Percentiles rank a stretch among this genome's conserved stretches.
phyloP scores from a whole-genome alignment of 2,797 vertebrate species.

The Trachops cirrhosus region DNA sequence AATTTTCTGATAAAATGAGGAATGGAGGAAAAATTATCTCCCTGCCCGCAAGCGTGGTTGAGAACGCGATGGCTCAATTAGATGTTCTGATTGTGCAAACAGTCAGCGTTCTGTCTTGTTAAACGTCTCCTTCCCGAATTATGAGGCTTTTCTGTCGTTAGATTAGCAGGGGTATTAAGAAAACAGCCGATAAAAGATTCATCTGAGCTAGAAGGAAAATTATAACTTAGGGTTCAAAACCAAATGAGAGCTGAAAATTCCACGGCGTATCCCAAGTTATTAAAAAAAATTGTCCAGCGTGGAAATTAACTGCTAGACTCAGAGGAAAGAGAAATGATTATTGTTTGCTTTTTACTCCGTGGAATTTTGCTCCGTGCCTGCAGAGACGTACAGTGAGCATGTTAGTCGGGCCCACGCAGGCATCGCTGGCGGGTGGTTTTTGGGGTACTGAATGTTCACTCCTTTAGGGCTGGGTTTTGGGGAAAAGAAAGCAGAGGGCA shows the following conservation, averaged over 20 bases:
- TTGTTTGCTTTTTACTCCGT: background rate
- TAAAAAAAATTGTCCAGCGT: background rate
- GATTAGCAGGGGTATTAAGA: slow-evolving; percentile 68
- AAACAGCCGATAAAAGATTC: slow-evolving; percentile 58
- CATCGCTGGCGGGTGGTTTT: background rate
- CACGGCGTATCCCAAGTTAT: background rate
- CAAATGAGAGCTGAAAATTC: slow-evolving; percentile 59
- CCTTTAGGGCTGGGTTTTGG: background rate
- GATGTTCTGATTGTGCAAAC: slow-evolving; percentile 64
- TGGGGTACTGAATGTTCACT: background rate
- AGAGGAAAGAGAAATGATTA: slow-evolving; percentile 36
- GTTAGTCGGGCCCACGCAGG: background rate
- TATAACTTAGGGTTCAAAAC: slow-evolving; percentile 52
- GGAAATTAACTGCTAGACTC: slow-evolving; percentile 42
- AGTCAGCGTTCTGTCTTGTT: slow-evolving; percentile 68
- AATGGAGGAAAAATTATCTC: slow-evolving; percentile 70
- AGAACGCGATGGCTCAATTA: slow-evolving; percentile 68
- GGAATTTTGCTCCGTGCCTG: background rate
- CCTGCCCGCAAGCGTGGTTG: slow-evolving; percentile 60
- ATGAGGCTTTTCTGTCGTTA: slow-evolving; percentile 62
- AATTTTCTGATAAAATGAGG: slow-evolving; percentile 76
- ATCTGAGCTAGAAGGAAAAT: slow-evolving; percentile 53
- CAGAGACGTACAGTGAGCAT: background rate
- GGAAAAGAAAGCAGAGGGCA: background rate
- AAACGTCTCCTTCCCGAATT: slow-evolving; percentile 71